Evolutionary conservation across 1,140 invertebrate species (phyloP), one percentile per base, ranked within the genome.

Genomic region (Plectrocnemia conspersa): DNA sequence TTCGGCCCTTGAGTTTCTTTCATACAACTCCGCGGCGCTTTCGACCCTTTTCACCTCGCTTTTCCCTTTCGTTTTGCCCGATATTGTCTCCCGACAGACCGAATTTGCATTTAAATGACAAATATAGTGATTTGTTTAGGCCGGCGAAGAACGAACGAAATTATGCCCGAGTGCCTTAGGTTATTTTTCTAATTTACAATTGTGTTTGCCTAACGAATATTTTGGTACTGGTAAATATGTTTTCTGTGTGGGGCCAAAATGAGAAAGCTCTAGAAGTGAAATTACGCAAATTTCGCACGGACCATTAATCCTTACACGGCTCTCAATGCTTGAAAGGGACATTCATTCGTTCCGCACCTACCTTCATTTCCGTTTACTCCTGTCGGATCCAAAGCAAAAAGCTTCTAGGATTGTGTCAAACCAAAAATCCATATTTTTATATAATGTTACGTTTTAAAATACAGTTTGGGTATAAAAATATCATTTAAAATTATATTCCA

Each of bases 21-120:
- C 15, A 6, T 38, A 38, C 11, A 6, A 38, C 15, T 15, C 35
- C 35, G 13, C 35, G 6, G 15, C 27, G n/a, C 13, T 7, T 2
- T 5, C 35, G 6, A 13, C 27, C 24, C 13, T 7, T 2, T 5
- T 38, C 35, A 10, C 16, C 29, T 38, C 47, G 32, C 47, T 36
- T 18, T 35, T 18, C 11, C n/a, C 6, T 15, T 21, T 27, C 38
- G 11, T n/a, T 29, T 15, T 15, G 15, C 18, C 24, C 21, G 19
- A 33, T 29, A 52, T 52, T 52, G 49, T 52, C 49, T 52, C 49
- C 25, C 25, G 11, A 38, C 32, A 41, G 27, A 40, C 35, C 19
- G 29, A 53, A 53, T 53, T 53, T 53, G 50, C 50, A 53, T 53
- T 44, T 53, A 53, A 53, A 53, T 53, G 40, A 53, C 40, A 44